These are phyloP conservation scores for Oreortyx pictus DNA, from an alignment of 2,797 vertebrate genomes.

Conservation along the genomic window DNA sequence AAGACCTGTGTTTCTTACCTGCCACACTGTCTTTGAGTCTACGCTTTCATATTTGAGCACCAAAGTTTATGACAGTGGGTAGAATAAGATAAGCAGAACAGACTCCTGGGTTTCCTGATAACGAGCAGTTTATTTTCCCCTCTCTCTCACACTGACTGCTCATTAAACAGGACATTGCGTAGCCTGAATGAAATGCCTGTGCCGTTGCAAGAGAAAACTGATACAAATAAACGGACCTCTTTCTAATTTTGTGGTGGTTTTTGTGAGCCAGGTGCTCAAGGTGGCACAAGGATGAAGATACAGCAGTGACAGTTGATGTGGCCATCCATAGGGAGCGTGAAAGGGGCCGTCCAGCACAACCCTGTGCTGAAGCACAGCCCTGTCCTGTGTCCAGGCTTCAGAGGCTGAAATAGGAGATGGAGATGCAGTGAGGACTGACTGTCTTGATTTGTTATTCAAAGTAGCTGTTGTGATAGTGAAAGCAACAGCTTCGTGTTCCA, in stretches of 20 bases:
- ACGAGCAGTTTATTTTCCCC: not conserved
- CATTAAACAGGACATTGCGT: not conserved
- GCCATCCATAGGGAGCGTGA: not conserved
- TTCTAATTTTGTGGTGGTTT: not conserved
- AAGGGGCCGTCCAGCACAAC: not conserved
- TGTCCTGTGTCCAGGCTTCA: not conserved
- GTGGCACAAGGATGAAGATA: not conserved
- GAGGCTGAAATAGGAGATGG: not conserved
- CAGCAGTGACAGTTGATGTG: not conserved
- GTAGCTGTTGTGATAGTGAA: not conserved
- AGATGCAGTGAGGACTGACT: not conserved
- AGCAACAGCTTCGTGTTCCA: not conserved
- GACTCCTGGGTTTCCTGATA: not conserved
- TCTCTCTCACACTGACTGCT: not conserved
- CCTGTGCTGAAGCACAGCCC: not conserved
- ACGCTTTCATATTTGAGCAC: not conserved
- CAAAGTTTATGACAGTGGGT: not conserved
- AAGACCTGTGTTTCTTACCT: not conserved
- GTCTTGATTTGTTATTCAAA: not conserved
- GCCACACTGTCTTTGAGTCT: not conserved
- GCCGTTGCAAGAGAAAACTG: not conserved
- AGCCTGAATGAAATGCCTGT: not conserved
- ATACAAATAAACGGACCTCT: not conserved
- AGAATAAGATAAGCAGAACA: not conserved
- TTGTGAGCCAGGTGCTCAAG: not conserved